Evolutionary conservation across 2,888 invertebrate genomes (phyloP).

Genomic region (Agonopterix subpropinquella): DNA sequence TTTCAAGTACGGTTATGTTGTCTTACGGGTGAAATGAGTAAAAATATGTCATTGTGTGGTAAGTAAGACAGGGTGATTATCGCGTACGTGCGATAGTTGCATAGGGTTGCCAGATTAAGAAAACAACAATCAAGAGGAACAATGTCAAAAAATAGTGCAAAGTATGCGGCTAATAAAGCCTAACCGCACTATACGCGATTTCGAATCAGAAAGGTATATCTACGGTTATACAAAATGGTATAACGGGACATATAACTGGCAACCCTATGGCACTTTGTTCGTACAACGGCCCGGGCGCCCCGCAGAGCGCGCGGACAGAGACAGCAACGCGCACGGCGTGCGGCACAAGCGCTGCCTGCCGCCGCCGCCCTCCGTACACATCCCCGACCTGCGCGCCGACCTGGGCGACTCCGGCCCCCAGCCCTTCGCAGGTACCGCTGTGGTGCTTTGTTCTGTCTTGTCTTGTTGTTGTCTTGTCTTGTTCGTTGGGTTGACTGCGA

Average conservation of each 20-base stretch:
- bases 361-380: slow-evolving; percentile 87
- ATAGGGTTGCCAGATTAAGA: background rate
- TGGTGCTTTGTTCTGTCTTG: background rate
- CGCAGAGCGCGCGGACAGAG: slow-evolving; percentile 75
- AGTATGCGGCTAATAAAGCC: too few species aligned
- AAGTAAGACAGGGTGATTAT: slow-evolving; percentile 19
- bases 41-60: slow-evolving; percentile 2
- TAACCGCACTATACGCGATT: too few species aligned
- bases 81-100: slow-evolving; percentile 9
- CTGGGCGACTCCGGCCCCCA: slow-evolving; percentile 31
- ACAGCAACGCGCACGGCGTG: slow-evolving; percentile 90
- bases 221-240: too few species aligned
- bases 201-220: too few species aligned
- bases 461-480: too few species aligned
- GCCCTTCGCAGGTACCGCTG: slow-evolving; percentile 64
- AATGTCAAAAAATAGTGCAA: too few species aligned
- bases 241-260: too few species aligned
- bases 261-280: background rate
- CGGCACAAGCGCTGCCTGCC: slow-evolving; percentile 85
- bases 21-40: too few species aligned
- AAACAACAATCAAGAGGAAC: too few species aligned
- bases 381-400: slow-evolving; percentile 90
- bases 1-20: too few species aligned
- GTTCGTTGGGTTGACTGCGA: too few species aligned
- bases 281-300: slow-evolving; percentile 49